phyloP scores from a whole-genome alignment of 2,113 vertebrate species.

The Caranx ignobilis region DNA sequence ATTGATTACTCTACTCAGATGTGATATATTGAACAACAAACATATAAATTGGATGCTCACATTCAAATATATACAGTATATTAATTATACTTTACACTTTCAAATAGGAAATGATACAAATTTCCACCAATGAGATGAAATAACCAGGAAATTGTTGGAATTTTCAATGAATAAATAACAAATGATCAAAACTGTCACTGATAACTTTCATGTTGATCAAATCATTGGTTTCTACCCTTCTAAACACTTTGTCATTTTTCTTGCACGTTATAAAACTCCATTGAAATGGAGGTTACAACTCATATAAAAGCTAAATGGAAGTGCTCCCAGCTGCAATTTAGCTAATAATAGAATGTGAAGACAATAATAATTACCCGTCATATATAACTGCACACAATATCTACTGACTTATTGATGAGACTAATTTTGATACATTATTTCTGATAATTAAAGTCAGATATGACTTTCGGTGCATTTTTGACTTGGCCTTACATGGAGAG shows the following conservation, averaged over 20 bases:
- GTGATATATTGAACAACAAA: neutral
- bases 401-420: neutral
- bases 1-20: neutral
- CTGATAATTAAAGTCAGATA: neutral
- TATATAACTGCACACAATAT: neutral
- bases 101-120: too few species aligned
- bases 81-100: too few species aligned
- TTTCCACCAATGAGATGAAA: too few species aligned
- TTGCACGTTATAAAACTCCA: neutral
- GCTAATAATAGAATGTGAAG: neutral
- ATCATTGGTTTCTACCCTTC: neutral
- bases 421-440: neutral
- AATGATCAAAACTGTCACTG: neutral
- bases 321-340: neutral
- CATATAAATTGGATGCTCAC: neutral
- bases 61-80: neutral
- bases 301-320: neutral
- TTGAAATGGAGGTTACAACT: neutral
- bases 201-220: neutral
- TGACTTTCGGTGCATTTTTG: constrained; percentile 1
- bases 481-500: constrained; percentile 12
- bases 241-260: neutral
- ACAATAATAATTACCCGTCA: neutral
- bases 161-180: neutral
- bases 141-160: neutral